Base-by-base conservation (phyloP, 2,888 invertebrate genomes). In the Nymphalis polychloros region DNA sequence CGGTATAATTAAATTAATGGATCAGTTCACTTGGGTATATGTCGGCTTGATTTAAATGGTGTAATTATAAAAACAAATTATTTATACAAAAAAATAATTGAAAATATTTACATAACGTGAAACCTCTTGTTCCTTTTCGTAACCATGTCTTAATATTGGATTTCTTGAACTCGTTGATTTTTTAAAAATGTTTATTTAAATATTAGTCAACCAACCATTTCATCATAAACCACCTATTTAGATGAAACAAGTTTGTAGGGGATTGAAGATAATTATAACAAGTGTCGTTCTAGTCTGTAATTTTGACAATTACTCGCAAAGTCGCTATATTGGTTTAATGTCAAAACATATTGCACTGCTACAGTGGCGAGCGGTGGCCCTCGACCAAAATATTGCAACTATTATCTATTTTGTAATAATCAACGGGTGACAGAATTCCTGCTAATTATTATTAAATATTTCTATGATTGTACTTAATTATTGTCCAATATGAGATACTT, bases 241-340 rank as follows among this genome's bases (percentile, higher is more conserved):
- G 17, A 17, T 55, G 20, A 31, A 49, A 17, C n/a, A 19, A n/a
- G 19, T 57, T 13, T 41, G 41, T 19, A 35, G 41, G 41, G 19
- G 19, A 19, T n/a, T 57, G 8, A 57, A 57, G 57, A 41, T 41
- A 57, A 57, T 41, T 57, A n/a, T n/a, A 19, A 8, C 13, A 41
- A 49, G 35, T 60, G 16, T 46, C 50, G 27, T 19, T 65, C 27
- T 53, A 67, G 16, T 35, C 35, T 20, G 61, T 53, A 49, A 63
- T 63, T 59, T 68, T 68, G 35, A 50, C n/a, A 64, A 67, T 70
- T 59, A 52, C 35, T 50, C 19, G 23, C 62, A 67, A 67, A 63
- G 27, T 50, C 60, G 60, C 59, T 64, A 63, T 65, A 70, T 67
- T 49, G 46, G 59, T 66, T 23, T 48, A 60, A 64, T 60, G 68